Evolutionary conservation across 2,797 vertebrate genomes (phyloP), one percentile per base, ranked within the genome.

Genomic region (Pangasius sanitwongsei): DNA sequence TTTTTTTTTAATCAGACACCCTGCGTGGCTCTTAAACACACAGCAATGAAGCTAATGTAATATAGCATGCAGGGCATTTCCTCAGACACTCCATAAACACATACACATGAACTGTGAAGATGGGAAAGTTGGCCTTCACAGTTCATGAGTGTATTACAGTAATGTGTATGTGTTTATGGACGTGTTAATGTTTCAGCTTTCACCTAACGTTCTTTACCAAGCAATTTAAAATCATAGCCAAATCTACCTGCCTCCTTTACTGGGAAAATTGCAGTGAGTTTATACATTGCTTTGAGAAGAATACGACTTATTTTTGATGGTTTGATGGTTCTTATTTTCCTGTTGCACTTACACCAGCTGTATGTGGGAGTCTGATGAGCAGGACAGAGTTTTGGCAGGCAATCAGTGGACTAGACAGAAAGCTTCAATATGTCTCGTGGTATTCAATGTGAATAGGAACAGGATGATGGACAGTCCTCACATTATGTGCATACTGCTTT

Each of bases 371-470:
- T 83, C 87, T 91, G 81, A 93, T 89, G 87, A 88, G 85, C 70
- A 86, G 86, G 57, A 82, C 89, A 92, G 90, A 83, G 89, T 91
- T 88, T 92, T 92, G 93, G 91, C 92, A 91, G 87, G 87, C 92
- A 93, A 96, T 95, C 93, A 94, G 92, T 90, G 88, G 90, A 75
- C 65, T 55, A 89, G 74, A 90, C 74, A 93, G 93, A 95, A 92
- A 94, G 89, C 91, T 94, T 95, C 94, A 95, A 94, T 94, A 95
- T 95, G 94, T 95, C 93, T 90, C 61, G 83, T 89, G 89, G 92
- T 92, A 93, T 94, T 94, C 93, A 88, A 91, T 89, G 82, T 91
- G 87, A 93, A 93, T 91, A 90, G 90, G 88, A 90, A 86, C 88
- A 92, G 91, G 88, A 89, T 87, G 69, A 90, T 88, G 23, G 81